Evolutionary conservation across 2,113 vertebrate genomes (phyloP).

Genomic region (Bos javanicus): DNA sequence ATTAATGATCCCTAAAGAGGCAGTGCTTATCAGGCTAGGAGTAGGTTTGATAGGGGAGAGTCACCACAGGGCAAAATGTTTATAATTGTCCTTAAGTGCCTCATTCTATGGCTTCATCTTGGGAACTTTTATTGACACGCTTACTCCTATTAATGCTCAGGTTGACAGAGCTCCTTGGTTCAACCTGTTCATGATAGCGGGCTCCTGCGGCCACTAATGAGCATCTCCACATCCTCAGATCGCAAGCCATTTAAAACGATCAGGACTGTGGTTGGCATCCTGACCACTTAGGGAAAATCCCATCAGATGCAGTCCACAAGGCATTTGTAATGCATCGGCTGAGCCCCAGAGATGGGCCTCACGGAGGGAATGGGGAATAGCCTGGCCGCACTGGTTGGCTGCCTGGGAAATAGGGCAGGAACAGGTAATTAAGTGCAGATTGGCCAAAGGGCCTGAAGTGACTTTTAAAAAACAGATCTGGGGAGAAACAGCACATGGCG

Average conservation of each 20-base stretch:
- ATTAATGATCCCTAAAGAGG: constrained; percentile 87
- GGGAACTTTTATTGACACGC: constrained; percentile 77
- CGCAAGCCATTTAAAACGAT: constrained; percentile 74
- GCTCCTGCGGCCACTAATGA: constrained; percentile 78
- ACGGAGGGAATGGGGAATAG: not conserved
- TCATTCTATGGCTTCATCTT: constrained; percentile 75
- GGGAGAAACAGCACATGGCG: constrained; percentile 10
- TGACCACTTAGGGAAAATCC: constrained; percentile 19
- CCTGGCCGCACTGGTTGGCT: not conserved
- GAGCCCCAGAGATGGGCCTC: not conserved
- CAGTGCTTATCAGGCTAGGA: constrained; percentile 82
- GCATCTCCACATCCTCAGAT: constrained; percentile 69
- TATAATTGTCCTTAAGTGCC: constrained; percentile 82
- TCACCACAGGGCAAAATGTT: constrained; percentile 81
- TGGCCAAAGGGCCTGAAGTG: constrained; percentile 48
- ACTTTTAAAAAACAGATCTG: constrained; percentile 52
- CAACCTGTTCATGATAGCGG: constrained; percentile 75
- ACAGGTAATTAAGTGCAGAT: constrained; percentile 58
- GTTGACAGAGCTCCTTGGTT: constrained; percentile 74
- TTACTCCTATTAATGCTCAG: constrained; percentile 77
- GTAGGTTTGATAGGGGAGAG: constrained; percentile 81
- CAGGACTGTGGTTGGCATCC: constrained; percentile 55
- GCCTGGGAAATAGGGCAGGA: not conserved
- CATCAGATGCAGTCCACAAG: not conserved
- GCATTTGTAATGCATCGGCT: constrained; percentile 41